phyloP scores from a whole-genome alignment of 2,797 vertebrate genomes.

The Prunella strophiata region DNA sequence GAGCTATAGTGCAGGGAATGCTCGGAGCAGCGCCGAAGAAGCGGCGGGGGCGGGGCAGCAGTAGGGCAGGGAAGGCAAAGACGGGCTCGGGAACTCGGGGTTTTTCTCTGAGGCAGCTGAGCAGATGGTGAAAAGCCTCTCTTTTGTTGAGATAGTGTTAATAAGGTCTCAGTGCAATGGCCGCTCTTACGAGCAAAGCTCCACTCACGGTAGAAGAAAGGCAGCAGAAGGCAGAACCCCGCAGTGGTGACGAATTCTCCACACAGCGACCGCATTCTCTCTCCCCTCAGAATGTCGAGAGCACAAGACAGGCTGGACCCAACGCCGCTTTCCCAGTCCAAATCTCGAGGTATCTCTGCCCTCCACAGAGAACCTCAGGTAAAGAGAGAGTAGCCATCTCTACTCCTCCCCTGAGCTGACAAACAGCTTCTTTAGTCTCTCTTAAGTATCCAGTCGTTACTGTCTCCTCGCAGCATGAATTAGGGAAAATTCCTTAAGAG shows the following conservation, averaged over 20 bases:
- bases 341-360: neutral
- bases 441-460: neutral
- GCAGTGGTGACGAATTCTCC: neutral
- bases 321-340: neutral
- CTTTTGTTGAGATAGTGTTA: neutral
- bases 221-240: neutral
- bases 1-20: neutral
- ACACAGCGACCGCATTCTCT: neutral
- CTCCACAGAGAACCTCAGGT: neutral
- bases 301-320: neutral
- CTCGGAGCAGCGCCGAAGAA: neutral
- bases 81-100: neutral
- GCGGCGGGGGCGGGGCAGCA: no score
- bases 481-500: neutral
- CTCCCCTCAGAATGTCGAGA: neutral
- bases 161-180: no score
- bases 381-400: no score
- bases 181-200: neutral
- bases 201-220: neutral
- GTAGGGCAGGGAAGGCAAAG: neutral
- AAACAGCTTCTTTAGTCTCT: neutral
- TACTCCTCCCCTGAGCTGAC: no score
- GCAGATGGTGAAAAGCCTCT: neutral
- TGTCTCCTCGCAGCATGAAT: neutral
- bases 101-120: no score